Evolutionary conservation across 37 sponge, comb jelly and placozoan species (phyloP).

Genomic region (Aplysina aerophoba): DNA sequence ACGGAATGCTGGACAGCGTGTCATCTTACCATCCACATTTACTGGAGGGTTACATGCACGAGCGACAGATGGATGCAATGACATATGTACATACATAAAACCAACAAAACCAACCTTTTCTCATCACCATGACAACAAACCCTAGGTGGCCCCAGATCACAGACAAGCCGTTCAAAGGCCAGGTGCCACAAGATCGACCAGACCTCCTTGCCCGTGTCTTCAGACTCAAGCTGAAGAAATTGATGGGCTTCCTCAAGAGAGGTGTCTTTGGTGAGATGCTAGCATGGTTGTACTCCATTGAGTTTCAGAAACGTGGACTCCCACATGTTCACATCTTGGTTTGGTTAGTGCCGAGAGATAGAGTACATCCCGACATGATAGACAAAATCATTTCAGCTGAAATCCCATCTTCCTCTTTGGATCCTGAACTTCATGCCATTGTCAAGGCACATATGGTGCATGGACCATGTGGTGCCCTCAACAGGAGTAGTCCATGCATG

Average conservation of each 20-base stretch:
- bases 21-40: conserved; percentile 66
- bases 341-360: neutral
- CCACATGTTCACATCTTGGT: conserved; percentile 1
- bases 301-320: conserved; percentile 6
- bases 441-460: conserved; percentile 18
- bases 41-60: conserved; percentile 69
- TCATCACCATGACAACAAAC: conserved; percentile 63
- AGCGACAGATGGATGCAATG: conserved; percentile 68
- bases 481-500: conserved; percentile 56
- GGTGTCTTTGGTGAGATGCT: conserved; percentile 45
- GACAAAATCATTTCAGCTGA: conserved; percentile 39
- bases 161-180: conserved; percentile 31
- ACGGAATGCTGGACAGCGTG: conserved; percentile 34
- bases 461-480: conserved; percentile 37
- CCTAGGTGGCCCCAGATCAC: conserved; percentile 61
- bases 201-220: conserved; percentile 59
- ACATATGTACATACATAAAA: conserved; percentile 50
- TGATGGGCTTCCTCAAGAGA: conserved; percentile 49
- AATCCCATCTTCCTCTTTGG: conserved; percentile 22
- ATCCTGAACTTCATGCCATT: conserved; percentile 2
- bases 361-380: conserved; percentile 1
- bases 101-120: too few relatives aligned
- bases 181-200: conserved; percentile 49
- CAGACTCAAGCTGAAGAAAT: conserved; percentile 32
- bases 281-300: conserved; percentile 10